Evolutionary conservation across 2,797 vertebrate species (phyloP), one percentile per base, ranked within the genome.

Genomic region (Scolopax rusticola): DNA sequence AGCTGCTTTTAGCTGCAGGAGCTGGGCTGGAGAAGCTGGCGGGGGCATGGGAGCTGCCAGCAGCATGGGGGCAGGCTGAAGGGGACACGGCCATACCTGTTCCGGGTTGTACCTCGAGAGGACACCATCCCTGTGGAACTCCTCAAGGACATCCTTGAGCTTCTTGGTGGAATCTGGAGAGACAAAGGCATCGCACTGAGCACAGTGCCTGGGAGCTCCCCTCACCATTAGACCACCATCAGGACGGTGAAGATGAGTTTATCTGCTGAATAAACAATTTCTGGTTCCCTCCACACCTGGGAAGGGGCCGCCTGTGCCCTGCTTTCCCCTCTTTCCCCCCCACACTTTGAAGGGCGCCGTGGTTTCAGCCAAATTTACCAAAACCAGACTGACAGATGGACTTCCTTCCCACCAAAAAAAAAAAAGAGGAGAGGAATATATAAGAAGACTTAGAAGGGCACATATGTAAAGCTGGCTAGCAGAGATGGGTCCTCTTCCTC

Each of bases 91-190:
- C 96, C 97, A 64, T 97, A 99, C 99, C 98, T 99, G 98, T 89
- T 99, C 99, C 0, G 99, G 99, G 77, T 99, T 99, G 97, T 99
- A 99, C 94, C 98, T 99, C 93, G 99, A 98, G 61, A 99, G 98
- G 64, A 99, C 95, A 0, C 99, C 99, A 1, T 99, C 98, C 28
- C 98, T 98, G 2, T 98, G 98, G 97, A 99, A 99, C 97, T 99
- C 99, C 95, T 98, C 97, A 97, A 99, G 97, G 51, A 99, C 99
- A 96, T 99, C 99, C 97, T 99, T 99, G 89, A 99, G 98, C 97
- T 99, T 99, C 98, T 99, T 99, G 38, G 98, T 98, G 71, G 99
- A 99, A 98, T 99, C 99, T 99, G 96, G 33, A 93, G 96, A 93
- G 79, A 97, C 40, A 97, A 84, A 95, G 21, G 27, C 60, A 89